These are phyloP conservation scores for Ectemnius cavifrons DNA, from an alignment of 2,888 invertebrate species.

Conservation along the genomic window DNA sequence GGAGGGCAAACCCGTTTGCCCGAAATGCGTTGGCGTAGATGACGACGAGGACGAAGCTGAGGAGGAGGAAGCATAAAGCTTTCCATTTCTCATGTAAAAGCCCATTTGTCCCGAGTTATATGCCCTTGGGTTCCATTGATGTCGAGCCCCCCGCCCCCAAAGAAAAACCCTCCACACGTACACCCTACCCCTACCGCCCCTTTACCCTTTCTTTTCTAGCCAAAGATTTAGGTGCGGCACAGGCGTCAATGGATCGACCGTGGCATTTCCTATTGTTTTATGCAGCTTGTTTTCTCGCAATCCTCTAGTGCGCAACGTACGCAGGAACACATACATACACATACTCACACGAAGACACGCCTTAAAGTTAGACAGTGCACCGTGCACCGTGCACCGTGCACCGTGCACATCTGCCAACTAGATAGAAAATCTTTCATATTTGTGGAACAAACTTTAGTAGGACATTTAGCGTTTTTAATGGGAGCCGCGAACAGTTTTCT, in stretches of 20 bases:
- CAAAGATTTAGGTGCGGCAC: slow-evolving; percentile 42
- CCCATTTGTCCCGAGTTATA: slow-evolving; percentile 50
- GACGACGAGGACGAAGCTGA: slow-evolving; percentile 85
- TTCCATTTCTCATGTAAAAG: slow-evolving; percentile 50
- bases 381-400: no score
- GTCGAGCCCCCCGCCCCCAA: slow-evolving; percentile 56
- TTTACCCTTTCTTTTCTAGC: slow-evolving; percentile 24
- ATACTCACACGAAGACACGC: not conserved
- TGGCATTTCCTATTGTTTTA: not conserved
- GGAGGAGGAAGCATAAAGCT: slow-evolving; percentile 70
- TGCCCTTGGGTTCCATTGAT: slow-evolving; percentile 67
- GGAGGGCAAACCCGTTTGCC: slow-evolving; percentile 98
- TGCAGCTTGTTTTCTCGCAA: no score
- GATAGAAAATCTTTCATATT: no score
- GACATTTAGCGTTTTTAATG: no score
- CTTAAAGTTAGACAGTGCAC: no score
- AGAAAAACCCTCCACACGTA: no score
- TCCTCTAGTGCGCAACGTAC: not conserved
- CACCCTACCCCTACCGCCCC: no score
- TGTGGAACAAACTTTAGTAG: no score
- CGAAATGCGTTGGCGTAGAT: slow-evolving; percentile 93
- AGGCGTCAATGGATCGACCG: not conserved
- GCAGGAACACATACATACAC: slow-evolving; percentile 8
- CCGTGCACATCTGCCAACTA: no score
- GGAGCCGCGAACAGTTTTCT: no score